phyloP scores from a whole-genome alignment of 2,888 invertebrate genomes.

The Epinotia ramella region DNA sequence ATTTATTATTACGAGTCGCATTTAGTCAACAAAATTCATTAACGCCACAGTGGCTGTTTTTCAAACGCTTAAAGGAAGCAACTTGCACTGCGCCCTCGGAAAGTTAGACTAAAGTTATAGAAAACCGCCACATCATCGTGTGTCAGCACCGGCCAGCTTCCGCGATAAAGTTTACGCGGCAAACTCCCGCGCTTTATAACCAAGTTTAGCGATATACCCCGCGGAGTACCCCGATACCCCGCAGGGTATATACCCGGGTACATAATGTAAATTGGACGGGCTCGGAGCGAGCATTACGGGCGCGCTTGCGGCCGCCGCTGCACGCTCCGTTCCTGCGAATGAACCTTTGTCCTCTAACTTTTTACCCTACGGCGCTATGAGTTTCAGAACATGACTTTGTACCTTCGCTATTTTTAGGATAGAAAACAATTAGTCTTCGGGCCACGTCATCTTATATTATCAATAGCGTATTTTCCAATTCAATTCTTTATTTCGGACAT shows the following conservation, averaged over 20 bases:
- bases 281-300: conserved; percentile 64
- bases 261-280: conserved; percentile 67
- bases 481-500: no score
- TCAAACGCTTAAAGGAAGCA: background rate
- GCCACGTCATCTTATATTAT: background rate
- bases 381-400: conserved; percentile 9
- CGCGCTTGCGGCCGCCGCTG: conserved; percentile 59
- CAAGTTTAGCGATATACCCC: conserved; percentile 63
- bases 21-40: background rate
- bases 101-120: conserved; percentile 59
- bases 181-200: conserved; percentile 81
- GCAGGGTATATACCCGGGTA: conserved; percentile 56
- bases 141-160: conserved; percentile 56
- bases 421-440: background rate
- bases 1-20: background rate
- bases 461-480: conserved; percentile 12
- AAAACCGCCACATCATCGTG: conserved; percentile 62
- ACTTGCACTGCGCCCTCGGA: conserved; percentile 3
- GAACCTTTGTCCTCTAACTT: conserved; percentile 25
- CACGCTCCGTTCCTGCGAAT: conserved; percentile 51
- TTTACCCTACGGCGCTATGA: conserved; percentile 7
- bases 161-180: conserved; percentile 79
- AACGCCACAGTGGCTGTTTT: conserved; percentile 1
- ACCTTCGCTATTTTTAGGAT: background rate
- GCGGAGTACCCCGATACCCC: conserved; percentile 4